phyloP scores from a whole-genome alignment of 2,888 invertebrate species.

The Acanthosoma haemorrhoidale region DNA sequence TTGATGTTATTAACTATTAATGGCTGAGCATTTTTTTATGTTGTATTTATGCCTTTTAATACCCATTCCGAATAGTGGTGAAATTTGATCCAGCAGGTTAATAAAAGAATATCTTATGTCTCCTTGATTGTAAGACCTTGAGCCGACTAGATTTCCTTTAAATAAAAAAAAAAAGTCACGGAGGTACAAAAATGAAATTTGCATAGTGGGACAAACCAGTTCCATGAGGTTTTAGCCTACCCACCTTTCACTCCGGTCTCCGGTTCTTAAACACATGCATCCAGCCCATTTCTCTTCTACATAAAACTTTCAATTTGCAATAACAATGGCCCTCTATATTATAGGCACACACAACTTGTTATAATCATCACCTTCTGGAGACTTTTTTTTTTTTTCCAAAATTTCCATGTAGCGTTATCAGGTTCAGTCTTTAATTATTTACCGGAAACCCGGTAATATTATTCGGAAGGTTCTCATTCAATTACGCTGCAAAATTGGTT shows the following conservation, averaged over 20 bases:
- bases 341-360: neutral
- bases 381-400: neutral
- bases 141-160: conserved; percentile 13
- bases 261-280: neutral
- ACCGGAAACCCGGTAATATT: neutral
- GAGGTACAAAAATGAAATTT: conserved; percentile 15
- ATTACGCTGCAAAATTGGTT: neutral
- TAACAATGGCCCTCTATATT: neutral
- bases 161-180: neutral
- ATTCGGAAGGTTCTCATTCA: conserved; percentile 5
- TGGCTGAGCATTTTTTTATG: too few species aligned
- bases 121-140: conserved; percentile 13
- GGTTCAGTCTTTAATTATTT: neutral
- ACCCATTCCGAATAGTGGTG: too few species aligned
- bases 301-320: neutral
- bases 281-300: conserved; percentile 2
- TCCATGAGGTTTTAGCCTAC: neutral
- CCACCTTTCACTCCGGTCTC: conserved; percentile 11
- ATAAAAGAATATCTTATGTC: neutral
- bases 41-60: too few species aligned
- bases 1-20: too few species aligned
- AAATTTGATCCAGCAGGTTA: neutral
- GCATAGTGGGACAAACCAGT: conserved; percentile 23
- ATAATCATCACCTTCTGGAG: neutral
- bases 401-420: neutral